phyloP scores from a whole-genome alignment of 2,797 vertebrate genomes.

The Saguinus oedipus region DNA sequence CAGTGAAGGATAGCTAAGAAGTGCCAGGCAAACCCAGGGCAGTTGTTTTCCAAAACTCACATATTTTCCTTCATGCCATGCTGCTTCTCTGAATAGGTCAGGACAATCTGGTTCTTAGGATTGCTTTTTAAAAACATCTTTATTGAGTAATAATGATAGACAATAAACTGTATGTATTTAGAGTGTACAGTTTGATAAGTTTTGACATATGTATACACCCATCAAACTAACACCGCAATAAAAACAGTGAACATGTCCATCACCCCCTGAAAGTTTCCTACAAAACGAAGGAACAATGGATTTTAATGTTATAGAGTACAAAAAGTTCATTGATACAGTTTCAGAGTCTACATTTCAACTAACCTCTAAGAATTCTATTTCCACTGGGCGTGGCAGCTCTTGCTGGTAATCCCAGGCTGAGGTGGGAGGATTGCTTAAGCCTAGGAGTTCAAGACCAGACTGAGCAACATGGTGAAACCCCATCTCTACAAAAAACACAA shows the following conservation, averaged over 20 bases:
- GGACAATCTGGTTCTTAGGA: not conserved
- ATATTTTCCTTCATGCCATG: not conserved
- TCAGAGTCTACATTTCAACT: not conserved
- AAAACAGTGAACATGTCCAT: not conserved
- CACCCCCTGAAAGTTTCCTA: not conserved
- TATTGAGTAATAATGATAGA: not conserved
- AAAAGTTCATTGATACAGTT: not conserved
- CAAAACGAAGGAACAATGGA: not conserved
- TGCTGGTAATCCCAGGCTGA: too few relatives aligned
- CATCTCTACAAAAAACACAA: too few relatives aligned
- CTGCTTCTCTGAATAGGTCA: not conserved
- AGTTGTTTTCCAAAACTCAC: not conserved
- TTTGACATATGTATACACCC: not conserved
- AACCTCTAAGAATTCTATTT: not conserved
- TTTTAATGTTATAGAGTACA: not conserved
- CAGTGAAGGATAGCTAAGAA: not conserved
- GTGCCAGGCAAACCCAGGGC: not conserved
- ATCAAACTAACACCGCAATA: not conserved
- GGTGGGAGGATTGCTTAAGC: too few relatives aligned
- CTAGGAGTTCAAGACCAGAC: too few relatives aligned
- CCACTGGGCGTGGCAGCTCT: too few relatives aligned
- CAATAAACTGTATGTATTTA: not conserved
- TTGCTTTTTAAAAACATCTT: not conserved
- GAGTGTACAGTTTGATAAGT: not conserved
- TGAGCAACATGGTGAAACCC: too few relatives aligned